These are phyloP conservation scores for Mormyrops boulengeri DNA, from an alignment of 2,797 vertebrate species.

Conservation along the genomic window DNA sequence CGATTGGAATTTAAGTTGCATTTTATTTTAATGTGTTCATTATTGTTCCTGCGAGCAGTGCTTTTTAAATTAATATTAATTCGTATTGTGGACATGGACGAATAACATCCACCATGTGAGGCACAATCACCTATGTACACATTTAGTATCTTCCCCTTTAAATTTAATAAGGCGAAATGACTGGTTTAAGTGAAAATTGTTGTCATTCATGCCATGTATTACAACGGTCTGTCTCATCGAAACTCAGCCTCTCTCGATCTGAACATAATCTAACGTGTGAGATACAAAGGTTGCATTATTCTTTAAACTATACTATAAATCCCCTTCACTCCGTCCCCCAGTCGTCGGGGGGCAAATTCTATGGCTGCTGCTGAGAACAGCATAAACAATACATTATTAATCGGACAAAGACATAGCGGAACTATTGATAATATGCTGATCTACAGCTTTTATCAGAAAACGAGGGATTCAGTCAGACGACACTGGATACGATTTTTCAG, in stretches of 20 bases:
- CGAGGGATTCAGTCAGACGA: neutral
- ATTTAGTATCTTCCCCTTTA: neutral
- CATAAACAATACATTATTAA: slow-evolving; percentile 29
- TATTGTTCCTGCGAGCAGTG: slow-evolving; percentile 4
- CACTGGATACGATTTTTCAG: neutral
- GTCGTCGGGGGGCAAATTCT: neutral
- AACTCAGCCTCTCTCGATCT: neutral
- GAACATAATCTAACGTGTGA: neutral
- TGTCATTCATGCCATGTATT: neutral
- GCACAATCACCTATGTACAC: neutral
- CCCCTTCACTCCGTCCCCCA: neutral
- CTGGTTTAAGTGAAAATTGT: neutral
- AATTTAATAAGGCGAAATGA: neutral
- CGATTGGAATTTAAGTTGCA: slow-evolving; percentile 5
- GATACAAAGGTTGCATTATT: slow-evolving; percentile 23
- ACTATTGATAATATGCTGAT: slow-evolving; percentile 9
- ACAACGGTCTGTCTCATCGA: neutral
- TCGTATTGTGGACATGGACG: neutral
- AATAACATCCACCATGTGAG: neutral
- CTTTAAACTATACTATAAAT: neutral
- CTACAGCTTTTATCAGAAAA: neutral
- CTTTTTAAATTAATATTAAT: slow-evolving; percentile 6
- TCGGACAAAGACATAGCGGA: slow-evolving; percentile 9
- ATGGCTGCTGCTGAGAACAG: neutral
- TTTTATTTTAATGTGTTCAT: slow-evolving; percentile 16